Evolutionary conservation across 2,797 vertebrate genomes (phyloP), one percentile per base, ranked within the genome.

Genomic region (Phalloptychus januarius): DNA sequence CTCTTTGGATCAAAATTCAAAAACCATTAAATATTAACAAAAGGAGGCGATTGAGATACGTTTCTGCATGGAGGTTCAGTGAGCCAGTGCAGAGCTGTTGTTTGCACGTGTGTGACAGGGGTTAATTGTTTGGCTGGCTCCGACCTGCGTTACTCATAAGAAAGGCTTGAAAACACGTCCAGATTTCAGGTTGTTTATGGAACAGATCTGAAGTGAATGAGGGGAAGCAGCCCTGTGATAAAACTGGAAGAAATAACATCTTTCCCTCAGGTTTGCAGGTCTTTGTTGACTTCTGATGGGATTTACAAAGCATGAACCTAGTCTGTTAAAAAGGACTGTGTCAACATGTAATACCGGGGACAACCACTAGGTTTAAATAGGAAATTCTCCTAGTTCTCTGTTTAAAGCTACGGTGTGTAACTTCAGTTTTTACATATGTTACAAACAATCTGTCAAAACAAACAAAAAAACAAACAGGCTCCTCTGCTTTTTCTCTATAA

Each of bases 41-140:
- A 65, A 50, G 56, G 18, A 52, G 31, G 2, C 15, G 18, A 54
- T 84, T 38, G 85, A 78, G 71, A 76, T 56, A 82, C 73, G 75
- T 74, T 58, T 38, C 33, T 45, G 79, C 71, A 28, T 79, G 63
- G 31, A 50, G 58, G 81, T 81, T 74, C 76, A 23, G 65, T 86
- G 88, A 87, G 80, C 1, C 31, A 63, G 8, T 63, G 15, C 0
- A 45, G 77, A 31, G 78, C 46, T 38, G 71, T 61, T 80, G 69
- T 82, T 71, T 71, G 38, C 45, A 33, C 0, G 0, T 48, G 71
- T 74, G 79, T 58, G 73, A 70, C 58, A 74, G 50, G 50, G 38
- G 81, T 77, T 74, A 48, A 52, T 78, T 63, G 58, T 63, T 52
- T 36, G 31, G 58, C 5, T 36, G 58, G 58, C 58, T 63, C 31